Conservation (phyloP, 2,113 vertebrate genomes). For the Promerops cafer region DNA sequence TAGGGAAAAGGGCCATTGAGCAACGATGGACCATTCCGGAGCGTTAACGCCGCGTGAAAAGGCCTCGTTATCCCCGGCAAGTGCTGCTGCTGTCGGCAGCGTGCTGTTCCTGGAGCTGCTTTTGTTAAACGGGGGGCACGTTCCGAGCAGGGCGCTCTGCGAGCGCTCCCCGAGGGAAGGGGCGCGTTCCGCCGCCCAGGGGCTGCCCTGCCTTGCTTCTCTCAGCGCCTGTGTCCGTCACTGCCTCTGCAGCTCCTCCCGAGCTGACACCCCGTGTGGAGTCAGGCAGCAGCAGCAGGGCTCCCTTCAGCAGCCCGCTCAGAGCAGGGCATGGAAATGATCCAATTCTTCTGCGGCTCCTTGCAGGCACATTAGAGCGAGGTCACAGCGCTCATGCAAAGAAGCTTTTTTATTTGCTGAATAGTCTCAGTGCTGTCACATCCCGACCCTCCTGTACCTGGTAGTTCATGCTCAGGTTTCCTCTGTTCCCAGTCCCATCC, state of each 20-base stretch:
- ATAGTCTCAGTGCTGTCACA: neutral
- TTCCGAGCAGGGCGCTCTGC: too few relatives aligned
- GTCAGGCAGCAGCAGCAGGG: neutral
- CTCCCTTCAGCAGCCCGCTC: neutral
- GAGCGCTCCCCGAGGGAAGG: neutral
- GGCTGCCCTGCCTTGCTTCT: neutral
- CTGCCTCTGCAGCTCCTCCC: too few relatives aligned
- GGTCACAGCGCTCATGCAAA: neutral
- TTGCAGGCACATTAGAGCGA: neutral
- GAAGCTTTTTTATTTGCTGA: neutral
- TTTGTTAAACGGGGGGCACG: too few relatives aligned
- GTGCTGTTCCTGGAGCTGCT: too few relatives aligned
- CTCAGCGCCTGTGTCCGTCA: rapidly evolving
- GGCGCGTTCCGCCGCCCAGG: neutral
- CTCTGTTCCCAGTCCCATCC: neutral
- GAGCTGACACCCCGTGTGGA: neutral
- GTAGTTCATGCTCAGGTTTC: neutral
- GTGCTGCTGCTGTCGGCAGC: too few relatives aligned
- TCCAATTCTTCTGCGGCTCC: rapidly evolving
- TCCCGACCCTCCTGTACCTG: neutral
- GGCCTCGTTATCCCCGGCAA: too few relatives aligned
- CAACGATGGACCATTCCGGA: too few relatives aligned
- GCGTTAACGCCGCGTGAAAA: too few relatives aligned
- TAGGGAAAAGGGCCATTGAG: too few relatives aligned
- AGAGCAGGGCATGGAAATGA: neutral